Evolutionary conservation across 2,888 invertebrate species (phyloP).

Genomic region (Malthinus seriepunctatus): DNA sequence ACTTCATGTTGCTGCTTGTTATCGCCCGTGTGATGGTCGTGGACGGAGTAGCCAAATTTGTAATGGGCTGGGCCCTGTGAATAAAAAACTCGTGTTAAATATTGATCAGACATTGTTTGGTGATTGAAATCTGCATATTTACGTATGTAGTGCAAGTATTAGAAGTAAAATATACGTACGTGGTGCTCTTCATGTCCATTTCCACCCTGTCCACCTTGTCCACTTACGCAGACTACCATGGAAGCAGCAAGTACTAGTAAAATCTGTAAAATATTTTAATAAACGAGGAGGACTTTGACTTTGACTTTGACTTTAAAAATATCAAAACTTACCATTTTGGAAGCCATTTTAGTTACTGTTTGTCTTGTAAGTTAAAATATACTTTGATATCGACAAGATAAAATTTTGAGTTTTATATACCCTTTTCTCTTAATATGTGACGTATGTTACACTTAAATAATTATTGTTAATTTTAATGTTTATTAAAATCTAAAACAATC

Average conservation of each 20-base stretch:
- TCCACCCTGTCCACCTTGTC: background rate
- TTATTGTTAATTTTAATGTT: too few species aligned
- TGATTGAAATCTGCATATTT: too few species aligned
- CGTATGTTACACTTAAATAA: too few species aligned
- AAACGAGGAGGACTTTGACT: background rate
- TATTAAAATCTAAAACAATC: too few species aligned
- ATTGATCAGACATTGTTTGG: too few species aligned
- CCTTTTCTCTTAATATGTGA: too few species aligned
- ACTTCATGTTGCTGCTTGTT: conserved; percentile 42
- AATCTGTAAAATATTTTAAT: background rate
- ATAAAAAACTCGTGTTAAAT: too few species aligned
- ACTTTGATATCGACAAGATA: background rate
- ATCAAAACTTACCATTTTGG: background rate
- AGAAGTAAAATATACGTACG: background rate
- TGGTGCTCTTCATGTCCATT: background rate
- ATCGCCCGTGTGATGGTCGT: conserved; percentile 43
- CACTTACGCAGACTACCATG: background rate
- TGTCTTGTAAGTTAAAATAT: background rate
- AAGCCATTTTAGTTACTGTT: background rate
- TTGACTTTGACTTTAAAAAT: background rate
- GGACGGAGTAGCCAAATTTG: conserved; percentile 41
- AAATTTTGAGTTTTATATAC: background rate
- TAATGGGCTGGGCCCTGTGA: conserved; percentile 34
- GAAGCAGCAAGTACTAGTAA: background rate
- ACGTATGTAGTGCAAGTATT: background rate